A percentile compares a stretch with the other conserved stretches of the same genome.
These are phyloP conservation scores for Philereme vetulata DNA, from an alignment of 2,888 invertebrate species.

Conservation along the genomic window DNA sequence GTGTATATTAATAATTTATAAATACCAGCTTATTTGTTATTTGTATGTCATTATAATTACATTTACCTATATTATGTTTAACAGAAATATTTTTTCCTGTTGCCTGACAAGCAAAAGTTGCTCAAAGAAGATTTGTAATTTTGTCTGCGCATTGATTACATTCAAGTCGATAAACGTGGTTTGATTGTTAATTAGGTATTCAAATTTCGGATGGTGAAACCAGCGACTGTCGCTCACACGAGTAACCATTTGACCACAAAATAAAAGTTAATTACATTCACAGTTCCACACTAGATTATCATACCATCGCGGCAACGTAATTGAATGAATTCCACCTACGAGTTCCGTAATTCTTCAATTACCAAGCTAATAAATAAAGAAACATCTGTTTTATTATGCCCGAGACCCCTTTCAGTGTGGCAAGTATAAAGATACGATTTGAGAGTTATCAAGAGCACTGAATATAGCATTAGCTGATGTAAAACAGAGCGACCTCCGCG, in stretches of 20 bases:
- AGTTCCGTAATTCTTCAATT: slow-evolving; percentile 25
- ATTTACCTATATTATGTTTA: neutral
- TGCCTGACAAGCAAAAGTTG: slow-evolving; percentile 24
- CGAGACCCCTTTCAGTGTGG: slow-evolving; percentile 25
- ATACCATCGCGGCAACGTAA: slow-evolving; percentile 15
- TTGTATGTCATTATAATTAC: slow-evolving; percentile 15
- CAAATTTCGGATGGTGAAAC: slow-evolving; percentile 35
- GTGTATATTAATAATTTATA: neutral
- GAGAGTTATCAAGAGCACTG: slow-evolving; percentile 56
- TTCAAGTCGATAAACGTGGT: slow-evolving; percentile 35
- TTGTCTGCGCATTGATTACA: slow-evolving; percentile 30
- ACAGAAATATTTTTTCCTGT: slow-evolving; percentile 26
- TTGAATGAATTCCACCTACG: slow-evolving; percentile 30
- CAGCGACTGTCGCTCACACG: slow-evolving; percentile 17
- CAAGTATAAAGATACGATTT: slow-evolving; percentile 55
- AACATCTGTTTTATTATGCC: slow-evolving; percentile 57
- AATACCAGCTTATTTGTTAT: neutral
- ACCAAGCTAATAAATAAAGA: slow-evolving; percentile 42
- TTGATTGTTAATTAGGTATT: slow-evolving; percentile 34
- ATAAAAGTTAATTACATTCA: slow-evolving; percentile 19
- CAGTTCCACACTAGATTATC: slow-evolving; percentile 9
- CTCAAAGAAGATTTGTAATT: slow-evolving; percentile 32
- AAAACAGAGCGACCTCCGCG: slow-evolving; percentile 66
- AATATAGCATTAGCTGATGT: slow-evolving; percentile 60
- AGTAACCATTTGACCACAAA: slow-evolving; percentile 1